Percentiles rank a stretch among this genome's conserved stretches.
phyloP scores from a whole-genome alignment of 1,140 invertebrate genomes.

The Reticulitermes speratus region DNA sequence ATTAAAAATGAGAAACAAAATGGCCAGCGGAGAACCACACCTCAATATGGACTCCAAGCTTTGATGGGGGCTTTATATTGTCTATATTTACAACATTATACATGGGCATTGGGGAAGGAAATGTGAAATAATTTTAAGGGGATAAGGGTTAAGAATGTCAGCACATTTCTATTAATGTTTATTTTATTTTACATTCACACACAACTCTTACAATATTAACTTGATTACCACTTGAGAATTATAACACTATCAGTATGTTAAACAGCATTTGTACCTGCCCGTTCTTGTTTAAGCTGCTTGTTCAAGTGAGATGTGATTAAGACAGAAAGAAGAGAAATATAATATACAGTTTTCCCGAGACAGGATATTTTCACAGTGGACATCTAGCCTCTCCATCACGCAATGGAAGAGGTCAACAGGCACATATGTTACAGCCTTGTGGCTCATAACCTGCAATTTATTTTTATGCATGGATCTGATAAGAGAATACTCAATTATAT shows the following conservation, averaged over 20 bases:
- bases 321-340: background rate
- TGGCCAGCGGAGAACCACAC: too few relatives aligned
- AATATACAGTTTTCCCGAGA: background rate
- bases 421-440: background rate
- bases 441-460: background rate
- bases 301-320: background rate
- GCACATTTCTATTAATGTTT: background rate
- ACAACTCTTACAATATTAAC: background rate
- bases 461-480: background rate
- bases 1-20: too few relatives aligned
- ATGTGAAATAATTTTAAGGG: too few relatives aligned
- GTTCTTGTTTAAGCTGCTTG: background rate
- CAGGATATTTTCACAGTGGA: background rate
- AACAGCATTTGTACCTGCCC: background rate
- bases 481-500: background rate
- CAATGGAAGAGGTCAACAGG: background rate
- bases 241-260: background rate
- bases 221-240: background rate
- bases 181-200: background rate
- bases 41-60: too few relatives aligned
- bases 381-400: background rate
- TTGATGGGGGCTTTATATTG: too few relatives aligned
- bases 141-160: too few relatives aligned
- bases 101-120: too few relatives aligned
- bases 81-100: too few relatives aligned